Evolutionary conservation across 1,140 invertebrate genomes (phyloP), one percentile per base, ranked within the genome.

Genomic region (Hetaerina americana): DNA sequence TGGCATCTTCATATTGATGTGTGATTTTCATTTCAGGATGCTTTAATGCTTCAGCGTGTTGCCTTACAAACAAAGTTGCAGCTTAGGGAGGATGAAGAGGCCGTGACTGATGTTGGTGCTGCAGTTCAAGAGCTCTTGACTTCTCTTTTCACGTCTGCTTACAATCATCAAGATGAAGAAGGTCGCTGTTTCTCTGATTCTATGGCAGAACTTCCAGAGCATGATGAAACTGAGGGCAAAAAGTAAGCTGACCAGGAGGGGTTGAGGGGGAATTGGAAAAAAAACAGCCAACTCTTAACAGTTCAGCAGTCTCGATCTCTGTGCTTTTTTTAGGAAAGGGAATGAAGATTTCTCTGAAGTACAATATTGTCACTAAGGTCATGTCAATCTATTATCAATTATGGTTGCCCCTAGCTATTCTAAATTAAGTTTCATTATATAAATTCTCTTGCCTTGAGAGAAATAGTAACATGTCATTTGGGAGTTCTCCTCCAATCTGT

Each of bases 181-280:
- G 96, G 96, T 66, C 86, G 96, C 69, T 98, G 95, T 79, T 97
- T 94, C 79, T 95, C 93, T 6, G 96, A 99, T 83, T 96, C 94
- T 8, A 91, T 99, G 87, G 90, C 92, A 0, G 96, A 99, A 78
- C 82, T 99, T 27, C 92, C 92, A 0, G 94, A 97, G 79, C 90
- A 93, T 78, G 92, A 95, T 80, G 91, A 94, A 76, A 75, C 89
- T 70, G 84, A 89, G 77, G 87, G 88, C 18, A 85, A 85, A 81
- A 87, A 88, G 86, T 86, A 82, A 79, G 75, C n/a, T n/a, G n/a
- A n/a, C n/a, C n/a, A n/a, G n/a, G n/a, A n/a, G n/a, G n/a, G n/a
- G n/a, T n/a, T n/a, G n/a, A n/a, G n/a, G n/a, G n/a, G n/a, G n/a
- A n/a, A n/a, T n/a, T n/a, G n/a, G n/a, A n/a, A n/a, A n/a, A n/a